phyloP scores from a whole-genome alignment of 2,888 invertebrate species.

The Nomada goodeniana region DNA sequence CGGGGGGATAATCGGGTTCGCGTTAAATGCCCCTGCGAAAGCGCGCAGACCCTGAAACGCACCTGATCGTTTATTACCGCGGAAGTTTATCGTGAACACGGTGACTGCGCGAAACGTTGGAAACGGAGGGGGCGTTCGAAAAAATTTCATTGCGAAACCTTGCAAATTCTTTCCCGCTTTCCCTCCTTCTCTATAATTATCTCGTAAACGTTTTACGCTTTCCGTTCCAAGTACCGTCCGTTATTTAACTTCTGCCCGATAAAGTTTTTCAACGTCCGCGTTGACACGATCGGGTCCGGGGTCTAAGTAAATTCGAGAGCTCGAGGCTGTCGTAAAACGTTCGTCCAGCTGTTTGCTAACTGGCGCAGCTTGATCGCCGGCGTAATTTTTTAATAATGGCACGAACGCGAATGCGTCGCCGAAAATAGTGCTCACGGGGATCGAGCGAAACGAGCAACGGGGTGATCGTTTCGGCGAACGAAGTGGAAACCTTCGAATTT shows the following conservation, averaged over 20 bases:
- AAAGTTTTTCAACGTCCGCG: constrained; percentile 14
- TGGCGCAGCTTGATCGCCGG: not conserved
- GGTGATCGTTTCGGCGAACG: too few relatives aligned
- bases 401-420: not conserved
- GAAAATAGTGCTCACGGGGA: not conserved
- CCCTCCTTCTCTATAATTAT: not conserved
- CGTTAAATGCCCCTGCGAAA: too few relatives aligned
- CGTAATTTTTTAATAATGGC: not conserved
- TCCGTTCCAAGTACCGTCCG: constrained; percentile 16
- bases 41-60: not conserved
- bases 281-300: not conserved
- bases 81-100: not conserved
- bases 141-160: constrained; percentile 25
- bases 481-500: too few relatives aligned
- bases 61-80: not conserved
- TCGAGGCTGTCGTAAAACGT: not conserved
- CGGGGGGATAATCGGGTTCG: too few relatives aligned
- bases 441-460: not conserved
- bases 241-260: constrained; percentile 20
- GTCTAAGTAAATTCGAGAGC: not conserved
- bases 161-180: constrained; percentile 9
- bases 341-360: not conserved
- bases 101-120: not conserved
- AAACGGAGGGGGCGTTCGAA: not conserved
- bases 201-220: constrained; percentile 35